Evolutionary conservation across 1,140 invertebrate genomes (phyloP).

Genomic region (Nymphalis io): DNA sequence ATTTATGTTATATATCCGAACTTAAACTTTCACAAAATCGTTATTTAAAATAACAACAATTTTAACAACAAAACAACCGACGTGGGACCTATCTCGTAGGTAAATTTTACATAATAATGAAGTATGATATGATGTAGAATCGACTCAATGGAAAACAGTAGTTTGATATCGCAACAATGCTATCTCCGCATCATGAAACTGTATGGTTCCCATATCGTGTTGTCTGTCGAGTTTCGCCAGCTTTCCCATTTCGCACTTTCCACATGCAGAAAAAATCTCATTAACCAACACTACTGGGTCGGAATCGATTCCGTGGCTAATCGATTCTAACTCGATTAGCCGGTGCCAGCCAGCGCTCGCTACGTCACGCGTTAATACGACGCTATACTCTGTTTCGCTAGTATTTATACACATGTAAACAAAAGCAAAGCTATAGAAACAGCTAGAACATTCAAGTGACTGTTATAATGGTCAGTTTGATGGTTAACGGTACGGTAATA

Average conservation of each 20-base stretch:
- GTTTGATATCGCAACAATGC: slow-evolving; percentile 31
- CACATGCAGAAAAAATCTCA: slow-evolving; percentile 27
- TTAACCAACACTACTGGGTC: slow-evolving; percentile 9
- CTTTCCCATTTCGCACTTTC: slow-evolving; percentile 41
- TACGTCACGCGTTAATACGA: background rate
- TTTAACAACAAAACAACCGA: no score
- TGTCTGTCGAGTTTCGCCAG: slow-evolving; percentile 13
- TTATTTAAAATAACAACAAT: no score
- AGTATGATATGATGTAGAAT: background rate
- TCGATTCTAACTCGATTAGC: slow-evolving; percentile 55
- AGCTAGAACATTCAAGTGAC: no score
- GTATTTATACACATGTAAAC: background rate
- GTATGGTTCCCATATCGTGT: slow-evolving; percentile 28
- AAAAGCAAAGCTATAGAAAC: background rate
- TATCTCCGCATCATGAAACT: slow-evolving; percentile 17
- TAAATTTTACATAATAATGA: background rate
- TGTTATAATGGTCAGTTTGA: no score
- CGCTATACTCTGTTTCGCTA: background rate
- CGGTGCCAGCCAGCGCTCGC: background rate
- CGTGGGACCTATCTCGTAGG: no score
- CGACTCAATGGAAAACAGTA: slow-evolving; percentile 19
- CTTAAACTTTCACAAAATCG: no score
- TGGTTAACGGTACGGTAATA: no score
- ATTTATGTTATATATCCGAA: no score
- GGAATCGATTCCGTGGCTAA: slow-evolving; percentile 48